Evolutionary conservation across 2,113 vertebrate genomes (phyloP), one percentile per base, ranked within the genome.

Genomic region (Telmatochromis sp.): DNA sequence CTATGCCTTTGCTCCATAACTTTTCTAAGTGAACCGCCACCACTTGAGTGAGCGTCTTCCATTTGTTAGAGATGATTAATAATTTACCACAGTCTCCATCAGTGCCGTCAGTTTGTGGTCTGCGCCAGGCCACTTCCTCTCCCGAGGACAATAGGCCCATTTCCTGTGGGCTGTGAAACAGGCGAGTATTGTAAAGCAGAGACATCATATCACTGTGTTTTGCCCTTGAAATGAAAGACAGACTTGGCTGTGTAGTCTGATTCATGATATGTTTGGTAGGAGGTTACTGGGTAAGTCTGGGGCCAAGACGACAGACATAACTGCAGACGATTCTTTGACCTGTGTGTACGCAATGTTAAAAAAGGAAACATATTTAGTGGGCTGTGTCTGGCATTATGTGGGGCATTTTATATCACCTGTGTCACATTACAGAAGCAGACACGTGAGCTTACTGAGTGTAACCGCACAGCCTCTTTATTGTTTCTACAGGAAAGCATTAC

Each of bases 81-180:
- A 94, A 96, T 95, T 94, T 87, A 96, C 82, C 60, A 51, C 42
- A 31, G 82, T 83, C 90, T 94, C 86, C 84, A 89, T 92, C 88
- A 89, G 19, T 53, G 47, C 80, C 73, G 79, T 68, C 45, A 82
- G 86, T 89, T 23, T 73, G 88, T 91, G 91, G 83, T 91, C 91
- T 91, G 84, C 90, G 53, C 17, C 71, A 80, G 89, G 90, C 92
- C 87, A 90, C 94, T 94, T 96, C 95, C 95, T 94, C 85, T 95
- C 89, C 81, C 57, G 15, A 91, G 92, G 94, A 96, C 95, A 95
- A 95, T 95, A 68, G 92, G 75, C 40, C 91, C 83, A 84, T 92
- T 96, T 96, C 94, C 94, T 94, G 94, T 42, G 35, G 89, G 79
- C 73, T 47, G 55, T 19, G 53, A 84, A 31, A 95, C 91, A 95